Percentiles rank a stretch among this genome's conserved stretches.
phyloP scores from a whole-genome alignment of 2,113 vertebrate species.

The Ctenodactylus gundi region DNA sequence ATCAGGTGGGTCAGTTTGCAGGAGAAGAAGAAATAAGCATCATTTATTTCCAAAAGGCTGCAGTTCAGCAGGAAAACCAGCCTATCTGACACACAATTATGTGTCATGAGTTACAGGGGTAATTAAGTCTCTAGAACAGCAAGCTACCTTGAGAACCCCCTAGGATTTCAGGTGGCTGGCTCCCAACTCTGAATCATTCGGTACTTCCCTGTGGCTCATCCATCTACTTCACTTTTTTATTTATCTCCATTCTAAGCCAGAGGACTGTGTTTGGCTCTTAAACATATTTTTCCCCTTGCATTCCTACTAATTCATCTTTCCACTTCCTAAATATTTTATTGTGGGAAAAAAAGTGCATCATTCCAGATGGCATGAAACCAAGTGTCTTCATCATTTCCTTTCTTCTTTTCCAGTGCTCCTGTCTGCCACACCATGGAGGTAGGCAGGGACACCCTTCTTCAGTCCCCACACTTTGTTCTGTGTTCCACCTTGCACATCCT shows the following conservation, averaged over 20 bases:
- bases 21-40: not conserved
- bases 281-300: not conserved
- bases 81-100: slow-evolving; percentile 17
- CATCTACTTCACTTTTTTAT: not conserved
- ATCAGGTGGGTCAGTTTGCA: slow-evolving; percentile 21
- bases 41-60: slow-evolving; percentile 47
- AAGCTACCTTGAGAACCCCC: slow-evolving; percentile 39
- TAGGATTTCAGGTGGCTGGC: slow-evolving; percentile 52
- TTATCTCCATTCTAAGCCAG: slow-evolving; percentile 28
- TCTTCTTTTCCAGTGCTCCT: not conserved
- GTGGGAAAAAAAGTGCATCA: not conserved
- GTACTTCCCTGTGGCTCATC: not conserved
- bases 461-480: not conserved
- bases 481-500: not conserved
- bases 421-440: not conserved
- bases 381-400: not conserved
- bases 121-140: slow-evolving; percentile 65
- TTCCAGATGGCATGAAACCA: slow-evolving; percentile 28
- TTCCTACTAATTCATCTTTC: not conserved
- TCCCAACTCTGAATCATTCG: slow-evolving; percentile 38
- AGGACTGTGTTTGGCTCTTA: not conserved
- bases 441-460: not conserved
- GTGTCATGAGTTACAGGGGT: slow-evolving; percentile 55
- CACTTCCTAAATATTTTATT: slow-evolving; percentile 4
- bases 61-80: slow-evolving; percentile 40